Evolutionary conservation across 2,113 vertebrate species (phyloP).

Genomic region (Vombatus ursinus): DNA sequence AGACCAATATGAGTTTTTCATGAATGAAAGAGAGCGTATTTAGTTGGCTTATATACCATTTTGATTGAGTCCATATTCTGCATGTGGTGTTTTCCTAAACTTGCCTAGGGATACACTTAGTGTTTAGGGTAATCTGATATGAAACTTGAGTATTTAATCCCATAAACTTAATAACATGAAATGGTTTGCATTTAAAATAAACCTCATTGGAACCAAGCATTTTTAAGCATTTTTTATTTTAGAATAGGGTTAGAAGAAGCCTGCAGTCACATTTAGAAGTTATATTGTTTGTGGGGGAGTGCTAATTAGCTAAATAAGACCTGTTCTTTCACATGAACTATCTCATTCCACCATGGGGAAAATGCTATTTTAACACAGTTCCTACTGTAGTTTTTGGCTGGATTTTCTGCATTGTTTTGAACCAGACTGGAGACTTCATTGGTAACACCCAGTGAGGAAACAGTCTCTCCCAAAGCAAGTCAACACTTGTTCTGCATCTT

Average conservation of each 20-base stretch:
- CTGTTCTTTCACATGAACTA: neutral
- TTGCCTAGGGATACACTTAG: neutral
- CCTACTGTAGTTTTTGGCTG: neutral
- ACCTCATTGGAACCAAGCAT: neutral
- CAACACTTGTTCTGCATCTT: neutral
- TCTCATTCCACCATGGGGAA: neutral
- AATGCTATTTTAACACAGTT: neutral
- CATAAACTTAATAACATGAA: slow-evolving; percentile 44
- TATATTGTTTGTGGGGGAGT: neutral
- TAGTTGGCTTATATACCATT: neutral
- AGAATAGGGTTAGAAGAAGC: neutral
- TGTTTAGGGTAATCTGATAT: neutral
- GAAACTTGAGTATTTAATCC: slow-evolving; percentile 18
- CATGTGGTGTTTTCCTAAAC: neutral
- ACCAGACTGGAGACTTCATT: neutral
- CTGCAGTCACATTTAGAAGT: neutral
- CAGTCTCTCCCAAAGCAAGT: neutral
- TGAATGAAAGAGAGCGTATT: neutral
- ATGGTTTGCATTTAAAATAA: slow-evolving; percentile 35
- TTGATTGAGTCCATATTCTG: neutral
- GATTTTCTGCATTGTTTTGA: neutral
- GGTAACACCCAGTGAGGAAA: neutral
- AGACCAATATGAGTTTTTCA: neutral
- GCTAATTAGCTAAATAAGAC: neutral
- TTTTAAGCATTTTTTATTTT: neutral